Conservation (phyloP, 2,113 vertebrate species). For the Alethe diademata region DNA sequence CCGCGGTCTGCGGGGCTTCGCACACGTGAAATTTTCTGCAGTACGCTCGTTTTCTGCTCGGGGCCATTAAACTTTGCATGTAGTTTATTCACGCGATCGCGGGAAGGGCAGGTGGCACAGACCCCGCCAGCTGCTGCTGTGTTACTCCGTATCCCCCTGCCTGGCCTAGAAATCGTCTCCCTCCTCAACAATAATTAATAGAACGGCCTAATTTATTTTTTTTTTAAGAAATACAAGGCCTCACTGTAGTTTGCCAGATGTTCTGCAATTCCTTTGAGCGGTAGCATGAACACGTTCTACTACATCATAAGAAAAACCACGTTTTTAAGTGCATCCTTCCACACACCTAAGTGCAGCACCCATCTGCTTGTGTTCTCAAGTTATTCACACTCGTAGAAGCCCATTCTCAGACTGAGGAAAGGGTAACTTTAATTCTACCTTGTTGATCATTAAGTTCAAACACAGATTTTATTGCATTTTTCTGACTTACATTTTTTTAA, state of each 20-base stretch:
- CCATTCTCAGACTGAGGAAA: background rate
- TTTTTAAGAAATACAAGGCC: background rate
- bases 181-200: background rate
- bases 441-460: background rate
- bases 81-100: accelerated
- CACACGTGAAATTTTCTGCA: background rate
- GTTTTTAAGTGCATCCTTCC: background rate
- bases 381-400: background rate
- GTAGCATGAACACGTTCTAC: background rate
- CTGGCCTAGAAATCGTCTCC: background rate
- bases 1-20: background rate
- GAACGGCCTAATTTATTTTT: background rate
- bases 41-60: accelerated
- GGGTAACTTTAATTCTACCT: background rate
- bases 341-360: accelerated
- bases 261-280: background rate
- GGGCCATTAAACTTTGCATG: accelerated
- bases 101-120: background rate
- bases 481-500: background rate
- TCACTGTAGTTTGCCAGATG: accelerated
- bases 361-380: background rate
- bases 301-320: background rate
- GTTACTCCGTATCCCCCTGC: accelerated
- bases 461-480: background rate
- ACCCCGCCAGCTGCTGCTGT: background rate